Base-by-base conservation (phyloP, 2,888 invertebrate genomes). In the Plemyria rubiginata region DNA sequence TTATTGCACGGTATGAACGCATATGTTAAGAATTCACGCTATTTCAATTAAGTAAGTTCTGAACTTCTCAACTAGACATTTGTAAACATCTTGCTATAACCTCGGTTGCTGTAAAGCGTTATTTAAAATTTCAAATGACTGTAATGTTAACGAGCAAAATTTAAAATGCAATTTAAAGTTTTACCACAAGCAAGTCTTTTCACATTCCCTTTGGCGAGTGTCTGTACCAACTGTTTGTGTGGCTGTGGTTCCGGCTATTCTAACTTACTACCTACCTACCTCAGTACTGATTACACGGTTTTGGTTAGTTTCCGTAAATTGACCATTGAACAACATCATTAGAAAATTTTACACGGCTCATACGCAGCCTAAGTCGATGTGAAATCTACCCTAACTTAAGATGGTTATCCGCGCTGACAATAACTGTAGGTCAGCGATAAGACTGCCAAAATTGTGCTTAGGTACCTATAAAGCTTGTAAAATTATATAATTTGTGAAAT, bases 131-230 rank as follows among this genome's bases (percentile, higher is more conserved):
- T n/a, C n/a, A n/a, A 76, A 76, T 77, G 65, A 75, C 73, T 70
- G 71, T 79, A 84, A 88, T 85, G 81, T 85, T 88, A 87, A 87
- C 84, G 80, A 87, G 84, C 70, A 76, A 87, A 86, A 86, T 88
- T 89, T 89, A 85, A 89, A 91, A 92, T 88, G 88, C 87, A 90
- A 90, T 92, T 87, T 88, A 90, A 90, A 91, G 85, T 90, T 91
- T 80, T 70, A 78, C 80, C 76, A 82, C 84, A 86, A 87, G 82
- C 85, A 83, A 85, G 79, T 85, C 79, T 82, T 81, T 90, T 85
- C 79, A 85, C 85, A 86, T 90, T 90, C 88, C 85, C 87, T 90
- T 89, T 86, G 86, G 80, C 80, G 75, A 82, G 83, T 81, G 76
- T 80, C 81, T 80, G 82, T 84, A 64, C 84, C 85, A 76, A 80